Evolutionary conservation across 2,797 vertebrate species (phyloP).

Genomic region (Buphagus erythrorhynchus): DNA sequence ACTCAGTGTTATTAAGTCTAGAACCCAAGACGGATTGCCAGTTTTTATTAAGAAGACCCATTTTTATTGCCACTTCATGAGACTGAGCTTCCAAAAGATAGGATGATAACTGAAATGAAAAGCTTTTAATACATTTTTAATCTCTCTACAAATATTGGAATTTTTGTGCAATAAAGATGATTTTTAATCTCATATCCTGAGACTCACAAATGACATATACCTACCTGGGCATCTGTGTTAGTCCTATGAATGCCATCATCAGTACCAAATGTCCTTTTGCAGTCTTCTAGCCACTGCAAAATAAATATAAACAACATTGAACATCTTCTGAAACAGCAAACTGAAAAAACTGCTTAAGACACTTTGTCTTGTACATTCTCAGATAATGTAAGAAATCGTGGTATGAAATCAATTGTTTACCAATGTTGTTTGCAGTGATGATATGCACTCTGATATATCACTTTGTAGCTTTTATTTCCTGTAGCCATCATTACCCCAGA

Average conservation of each 20-base stretch:
- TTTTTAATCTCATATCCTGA: neutral
- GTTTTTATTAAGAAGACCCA: conserved; percentile 68
- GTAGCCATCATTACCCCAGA: neutral
- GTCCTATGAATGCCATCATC: conserved; percentile 83
- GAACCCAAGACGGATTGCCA: conserved; percentile 12
- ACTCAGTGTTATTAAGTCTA: conserved; percentile 68
- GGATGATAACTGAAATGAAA: conserved; percentile 74
- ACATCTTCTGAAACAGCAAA: neutral
- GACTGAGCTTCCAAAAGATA: conserved; percentile 51
- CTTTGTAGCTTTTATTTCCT: neutral
- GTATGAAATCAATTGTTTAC: neutral
- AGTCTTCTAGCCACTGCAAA: conserved; percentile 94
- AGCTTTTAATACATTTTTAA: conserved; percentile 47
- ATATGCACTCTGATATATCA: neutral
- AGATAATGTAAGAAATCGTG: accelerated
- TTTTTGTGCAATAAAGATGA: neutral
- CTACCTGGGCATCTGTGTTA: conserved; percentile 90
- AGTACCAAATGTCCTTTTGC: conserved; percentile 93
- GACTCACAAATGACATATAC: neutral
- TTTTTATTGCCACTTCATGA: conserved; percentile 61
- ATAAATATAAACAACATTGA: conserved; percentile 9
- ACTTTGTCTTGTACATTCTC: neutral
- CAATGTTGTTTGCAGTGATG: neutral
- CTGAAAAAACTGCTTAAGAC: neutral
- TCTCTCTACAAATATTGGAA: conserved; percentile 32